phyloP scores from a whole-genome alignment of 2,113 vertebrate species.

The Zosterops hypoxanthus region DNA sequence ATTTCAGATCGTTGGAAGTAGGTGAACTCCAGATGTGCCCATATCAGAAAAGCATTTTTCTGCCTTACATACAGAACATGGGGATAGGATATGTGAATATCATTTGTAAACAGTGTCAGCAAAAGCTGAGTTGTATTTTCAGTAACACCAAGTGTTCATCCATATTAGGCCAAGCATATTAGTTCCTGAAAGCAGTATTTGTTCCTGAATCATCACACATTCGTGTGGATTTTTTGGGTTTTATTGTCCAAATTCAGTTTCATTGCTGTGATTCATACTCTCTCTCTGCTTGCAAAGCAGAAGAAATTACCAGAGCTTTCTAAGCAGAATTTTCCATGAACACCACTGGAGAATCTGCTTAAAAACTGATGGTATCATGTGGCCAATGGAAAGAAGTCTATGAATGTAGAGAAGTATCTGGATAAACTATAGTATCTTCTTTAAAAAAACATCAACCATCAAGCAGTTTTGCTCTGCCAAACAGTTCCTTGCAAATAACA shows the following conservation, averaged over 20 bases:
- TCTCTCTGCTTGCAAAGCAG: neutral
- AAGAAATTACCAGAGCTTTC: slow-evolving; percentile 2
- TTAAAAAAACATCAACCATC: neutral
- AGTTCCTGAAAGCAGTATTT: slow-evolving; percentile 12
- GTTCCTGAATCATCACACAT: neutral
- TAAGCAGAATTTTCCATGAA: slow-evolving; percentile 17
- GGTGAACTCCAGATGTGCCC: neutral
- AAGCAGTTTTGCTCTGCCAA: neutral
- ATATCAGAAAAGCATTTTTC: neutral
- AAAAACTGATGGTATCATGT: neutral
- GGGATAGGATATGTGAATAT: neutral
- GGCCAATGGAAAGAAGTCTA: neutral
- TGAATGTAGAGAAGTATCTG: neutral
- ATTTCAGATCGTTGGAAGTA: neutral
- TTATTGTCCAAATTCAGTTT: neutral
- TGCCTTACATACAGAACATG: neutral
- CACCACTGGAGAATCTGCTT: neutral
- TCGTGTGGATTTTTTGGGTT: neutral
- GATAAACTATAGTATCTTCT: neutral
- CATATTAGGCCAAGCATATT: neutral
- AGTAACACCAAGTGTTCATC: neutral
- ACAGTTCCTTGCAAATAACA: neutral
- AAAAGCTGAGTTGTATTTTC: neutral
- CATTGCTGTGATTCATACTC: neutral
- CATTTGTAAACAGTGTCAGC: neutral